Base-by-base conservation (phyloP, 2,888 invertebrate species). In the Pimpla rufipes region DNA sequence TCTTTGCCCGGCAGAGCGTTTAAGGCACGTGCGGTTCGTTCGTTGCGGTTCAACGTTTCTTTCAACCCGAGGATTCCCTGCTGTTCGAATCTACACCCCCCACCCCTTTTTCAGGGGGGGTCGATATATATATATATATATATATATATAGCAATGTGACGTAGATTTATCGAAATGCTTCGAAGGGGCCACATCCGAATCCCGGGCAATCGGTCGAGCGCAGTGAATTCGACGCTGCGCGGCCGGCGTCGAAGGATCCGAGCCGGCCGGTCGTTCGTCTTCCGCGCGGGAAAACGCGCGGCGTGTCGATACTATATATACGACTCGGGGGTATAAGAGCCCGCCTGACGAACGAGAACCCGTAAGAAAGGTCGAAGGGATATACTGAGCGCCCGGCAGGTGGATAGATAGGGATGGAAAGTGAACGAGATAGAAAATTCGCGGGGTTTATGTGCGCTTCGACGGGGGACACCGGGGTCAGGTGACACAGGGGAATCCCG, bases 121-220 rank as follows among this genome's bases (percentile, higher is more conserved):
- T 16, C 11, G 21, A 21, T 11, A 42, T 42, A 42, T 42, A 21
- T 11, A 42, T 42, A 42, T 42, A 21, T 11, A 42, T 42, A 42
- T 42, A n/a, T n/a, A n/a, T 29, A 57, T 59, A 37, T 62, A 62
- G 18, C 16, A 40, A 62, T 23, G 29, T 29, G 67, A 66, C 76
- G 67, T 67, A 75, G 79, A 81, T 84, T 84, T 79, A 81, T 81
- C 81, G 84, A 73, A 76, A 62, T 59, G 62, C 68, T 55, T 70
- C 11, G 52, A 11, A 6, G 40, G 57, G 47, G 42, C 37, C 3
- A 52, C 73, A 50, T 50, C 59, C 18, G 52, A 62, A 79, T 55
- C 70, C 70, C 75, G 71, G 55, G 79, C 79, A 75, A 83, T 79
- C 70, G 79, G 16, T 76, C 42, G 68, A 68, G 77, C 70, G 57